Base-by-base conservation (phyloP, 2,888 invertebrate genomes). In the Drosophila bunnanda region DNA sequence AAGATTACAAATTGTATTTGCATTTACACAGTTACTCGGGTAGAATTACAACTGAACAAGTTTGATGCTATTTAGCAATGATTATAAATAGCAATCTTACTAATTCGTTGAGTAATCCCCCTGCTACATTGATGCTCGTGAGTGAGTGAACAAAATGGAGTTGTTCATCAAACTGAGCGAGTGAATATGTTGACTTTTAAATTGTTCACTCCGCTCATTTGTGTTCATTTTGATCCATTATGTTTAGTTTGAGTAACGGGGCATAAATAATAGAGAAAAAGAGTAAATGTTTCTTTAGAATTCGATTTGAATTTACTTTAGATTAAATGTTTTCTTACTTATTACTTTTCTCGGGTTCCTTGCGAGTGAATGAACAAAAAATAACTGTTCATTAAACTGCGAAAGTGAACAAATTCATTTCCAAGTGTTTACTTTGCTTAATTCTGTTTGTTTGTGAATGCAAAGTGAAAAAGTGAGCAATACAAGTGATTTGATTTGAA, bases 1-100 rank as follows among this genome's bases (percentile, higher is more conserved):
- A 60, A 34, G n/a, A 34, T 13, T 58, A 17, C 4, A 53, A 53
- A 53, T 20, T 36, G 28, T 53, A 28, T 58, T 15, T 15, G 34
- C 30, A 22, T 22, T 53, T 53, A 12, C 15, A 58, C 25, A 20
- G 15, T 58, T 53, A 15, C 25, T 15, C 28, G 15, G 7, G 15
- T 10, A 28, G 28, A 36, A 36, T 22, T 25, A 17, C 12, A 13
- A 22, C 17, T 48, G 32, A 25, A 13, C n/a, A 28, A 20, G 36
- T n/a, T n/a, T 57, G 30, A 7, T 17, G 34, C 13, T 25, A 34
- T 25, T 34, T 6, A 32, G 9, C 17, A 7, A 25, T 13, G 25
- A 4, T 0, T 50, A 57, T 17, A 50, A 57, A 57, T 57, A 57
- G n/a, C 13, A 15, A 17, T 50, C 17, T 10, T 25, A 10, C 32